Base-by-base conservation (phyloP, 1,140 invertebrate genomes). In the Sarcophaga bullata region DNA sequence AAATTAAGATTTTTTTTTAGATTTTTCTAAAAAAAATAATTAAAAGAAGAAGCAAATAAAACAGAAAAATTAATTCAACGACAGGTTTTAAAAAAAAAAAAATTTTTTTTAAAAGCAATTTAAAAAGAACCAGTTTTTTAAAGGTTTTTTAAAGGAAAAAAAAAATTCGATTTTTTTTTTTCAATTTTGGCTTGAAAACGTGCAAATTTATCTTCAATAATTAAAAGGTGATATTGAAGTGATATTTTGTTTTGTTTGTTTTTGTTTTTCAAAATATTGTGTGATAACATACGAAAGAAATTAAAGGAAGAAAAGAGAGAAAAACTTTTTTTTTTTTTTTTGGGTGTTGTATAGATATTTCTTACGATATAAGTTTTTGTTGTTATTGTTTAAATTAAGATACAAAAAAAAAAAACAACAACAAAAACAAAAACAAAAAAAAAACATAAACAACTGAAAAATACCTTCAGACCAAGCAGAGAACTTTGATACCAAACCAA, bases 341-440 rank as follows among this genome's bases (percentile, higher is more conserved):
- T 58, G 54, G 54, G 54, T 58, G 54, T 58, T 58, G 54, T 58
- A 58, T 58, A 58, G 54, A 58, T 58, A 58, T 58, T 58, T 58
- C n/a, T 1, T 37, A 37, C 25, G 25, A 37, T 15, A 15, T 13
- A 58, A 19, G 19, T 25, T 6, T 17, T 25, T 19, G 1, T 58
- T 68, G 62, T 52, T 19, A 19, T 1, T 58, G n/a, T n/a, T n/a
- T n/a, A n/a, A n/a, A 58, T n/a, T n/a, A 19, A 68, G 62, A 68
- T 68, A 68, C 19, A 19, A 68, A 25, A 19, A 3, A 19, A 68
- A 19, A 68, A 17, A 19, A 68, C 7, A 68, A 68, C 7, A 68
- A 8, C 1, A 68, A 25, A 17, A 25, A 8, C 1, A 68, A 25
- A 17, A 25, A 68, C 11, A 37, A 37, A 2, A 68, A 19, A 68